Evolutionary conservation across 2,113 vertebrate species (phyloP).

Genomic region (Lepidothrix coronata): DNA sequence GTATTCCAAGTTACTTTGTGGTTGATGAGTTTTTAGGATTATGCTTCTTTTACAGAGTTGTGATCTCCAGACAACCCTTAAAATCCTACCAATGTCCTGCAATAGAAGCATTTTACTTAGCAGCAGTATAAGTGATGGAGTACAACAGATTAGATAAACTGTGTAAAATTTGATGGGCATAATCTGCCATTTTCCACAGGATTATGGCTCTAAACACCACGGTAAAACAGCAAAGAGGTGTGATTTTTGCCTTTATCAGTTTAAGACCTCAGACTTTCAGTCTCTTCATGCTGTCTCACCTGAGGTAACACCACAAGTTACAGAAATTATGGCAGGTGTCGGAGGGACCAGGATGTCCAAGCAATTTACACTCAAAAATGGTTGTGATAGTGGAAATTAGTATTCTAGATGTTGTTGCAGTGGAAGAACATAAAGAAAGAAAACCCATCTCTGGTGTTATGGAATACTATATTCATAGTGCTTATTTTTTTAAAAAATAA

Average conservation of each 20-base stretch:
- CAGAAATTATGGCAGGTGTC: neutral
- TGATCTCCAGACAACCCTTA: neutral
- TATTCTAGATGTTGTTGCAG: rapidly evolving
- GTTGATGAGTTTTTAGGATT: neutral
- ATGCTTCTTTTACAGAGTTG: neutral
- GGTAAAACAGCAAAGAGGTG: neutral
- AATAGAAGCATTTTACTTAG: neutral
- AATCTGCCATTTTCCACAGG: neutral
- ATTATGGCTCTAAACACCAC: neutral
- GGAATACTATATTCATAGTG: rapidly evolving
- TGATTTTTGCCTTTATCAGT: neutral
- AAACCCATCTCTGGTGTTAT: neutral
- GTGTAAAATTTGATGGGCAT: rapidly evolving
- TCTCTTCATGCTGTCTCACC: neutral
- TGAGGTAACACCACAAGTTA: too few species aligned
- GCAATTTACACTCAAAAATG: neutral
- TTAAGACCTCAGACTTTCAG: neutral
- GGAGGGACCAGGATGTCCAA: neutral
- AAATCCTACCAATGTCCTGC: neutral
- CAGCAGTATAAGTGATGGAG: neutral
- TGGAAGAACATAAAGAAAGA: neutral
- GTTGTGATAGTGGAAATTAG: neutral
- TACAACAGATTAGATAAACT: neutral
- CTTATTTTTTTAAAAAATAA: neutral
- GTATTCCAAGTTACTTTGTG: neutral